Evolutionary conservation across 2,797 vertebrate species (phyloP), one percentile per base, ranked within the genome.

Genomic region (Rhinichthys osculus): DNA sequence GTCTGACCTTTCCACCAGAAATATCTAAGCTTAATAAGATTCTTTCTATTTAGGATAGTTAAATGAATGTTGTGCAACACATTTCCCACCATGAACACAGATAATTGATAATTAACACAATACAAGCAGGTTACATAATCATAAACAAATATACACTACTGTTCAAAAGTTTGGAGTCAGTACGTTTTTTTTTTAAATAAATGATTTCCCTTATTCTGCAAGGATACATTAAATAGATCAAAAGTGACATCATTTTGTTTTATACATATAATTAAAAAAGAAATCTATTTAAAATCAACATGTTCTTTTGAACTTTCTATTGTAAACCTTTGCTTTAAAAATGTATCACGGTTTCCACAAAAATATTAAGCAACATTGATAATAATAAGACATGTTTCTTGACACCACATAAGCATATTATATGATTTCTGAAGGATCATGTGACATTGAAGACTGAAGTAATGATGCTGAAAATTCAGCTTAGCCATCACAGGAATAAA

Each of bases 11-110:
- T 64, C 57, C 30, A 64, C 54, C 33, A 35, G 33, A 57, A 33
- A 78, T 21, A 85, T 85, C 76, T 78, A 78, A 59, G 10, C 33
- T 27, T 66, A 14, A 50, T 77, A 14, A 14, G 38, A 62, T 30
- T 38, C 7, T 69, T 70, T 57, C 21, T 40, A 2, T 78, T 47
- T 47, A 47, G 33, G 30, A 14, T n/a, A n/a, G 13, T 54, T 73
- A 47, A 5, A 47, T 47, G 14, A 21, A 40, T 40, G 9, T 21
- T 23, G 47, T 23, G 30, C 27, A 13, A 54, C 19, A 54, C 0
- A 76, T 54, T 7, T 76, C 14, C 50, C 35, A 33, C 30, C 10
- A 76, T 38, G 11, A 35, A 21, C 10, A 35, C 30, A 76, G 47
- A 54, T 7, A 35, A 73, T 50, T 30, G 16, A 17, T 44, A 33